Base-by-base conservation (phyloP, 2,888 invertebrate genomes). In the Mellilla xanthometata region DNA sequence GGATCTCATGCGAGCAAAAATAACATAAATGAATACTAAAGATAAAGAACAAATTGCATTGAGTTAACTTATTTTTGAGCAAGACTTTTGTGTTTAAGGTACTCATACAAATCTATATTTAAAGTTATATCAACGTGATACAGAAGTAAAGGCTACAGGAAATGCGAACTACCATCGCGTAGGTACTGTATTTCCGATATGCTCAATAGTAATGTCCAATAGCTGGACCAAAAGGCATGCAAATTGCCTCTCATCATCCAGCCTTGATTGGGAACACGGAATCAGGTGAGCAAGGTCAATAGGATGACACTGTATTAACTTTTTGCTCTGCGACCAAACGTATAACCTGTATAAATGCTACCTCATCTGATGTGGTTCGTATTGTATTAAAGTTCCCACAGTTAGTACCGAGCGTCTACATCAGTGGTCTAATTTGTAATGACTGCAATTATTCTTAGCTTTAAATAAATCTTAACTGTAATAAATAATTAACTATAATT, bases 251-350 rank as follows among this genome's bases (percentile, higher is more conserved):
- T 49, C 45, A 51, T 53, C 55, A 36, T 15, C 39, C 43, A 56
- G 60, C 80, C 76, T 78, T 78, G 76, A 69, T 72, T 55, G 52
- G 55, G 62, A 74, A 78, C 68, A 65, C 81, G 79, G 78, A 83
- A 79, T 78, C 64, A 64, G 55, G 51, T 54, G 49, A 47, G 55
- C 81, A 72, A 82, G 81, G 81, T 68, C 73, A 59, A 40, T 53
- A 41, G 55, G 76, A 76, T 76, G 78, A 76, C 72, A 76, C 62
- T 67, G 64, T 60, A 33, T 29, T 45, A 31, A 62, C 56, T 75
- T 80, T 81, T 80, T 70, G 63, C 34, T 28, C 6, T 29, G 9
- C 22, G 10, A 19, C 19, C 22, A 26, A n/a, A 24, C 22, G 26
- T 26, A 8, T 10, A 38, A 38, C 38, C n/a, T 7, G n/a, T 0